These are phyloP conservation scores for Sinopyrophorus schimmeli DNA, from an alignment of 2,888 invertebrate genomes.

Conservation along the genomic window DNA sequence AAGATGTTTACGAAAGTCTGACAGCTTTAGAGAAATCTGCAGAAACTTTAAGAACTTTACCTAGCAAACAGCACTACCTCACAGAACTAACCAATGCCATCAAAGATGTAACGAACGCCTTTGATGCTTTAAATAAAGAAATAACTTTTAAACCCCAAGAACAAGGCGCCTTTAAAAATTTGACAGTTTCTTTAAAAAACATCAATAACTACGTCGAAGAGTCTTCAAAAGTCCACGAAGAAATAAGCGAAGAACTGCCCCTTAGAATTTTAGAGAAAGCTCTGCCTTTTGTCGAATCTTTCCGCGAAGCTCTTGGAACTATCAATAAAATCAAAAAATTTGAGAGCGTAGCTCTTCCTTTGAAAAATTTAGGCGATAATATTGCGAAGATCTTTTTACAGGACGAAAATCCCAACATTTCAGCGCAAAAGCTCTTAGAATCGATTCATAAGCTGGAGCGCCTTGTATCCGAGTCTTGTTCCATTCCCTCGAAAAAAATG, in stretches of 20 bases:
- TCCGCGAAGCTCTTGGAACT: constrained; percentile 7
- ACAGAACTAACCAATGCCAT: constrained; percentile 14
- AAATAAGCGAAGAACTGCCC: constrained; percentile 23
- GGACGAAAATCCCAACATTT: too few relatives aligned
- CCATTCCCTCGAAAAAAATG: too few relatives aligned
- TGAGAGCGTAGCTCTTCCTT: constrained; percentile 1
- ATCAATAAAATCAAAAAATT: constrained; percentile 10
- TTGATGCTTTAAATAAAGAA: constrained; percentile 9
- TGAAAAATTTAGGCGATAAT: constrained; percentile 14
- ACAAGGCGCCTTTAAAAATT: constrained; percentile 13
- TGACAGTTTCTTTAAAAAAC: constrained; percentile 7
- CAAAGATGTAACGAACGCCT: background rate
- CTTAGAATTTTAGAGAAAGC: constrained; percentile 21
- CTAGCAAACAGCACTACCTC: constrained; percentile 13
- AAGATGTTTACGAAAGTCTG: constrained; percentile 38
- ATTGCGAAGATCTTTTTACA: constrained; percentile 17
- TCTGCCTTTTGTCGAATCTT: constrained; percentile 17
- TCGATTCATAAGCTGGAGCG: too few relatives aligned
- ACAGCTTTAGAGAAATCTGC: constrained; percentile 42
- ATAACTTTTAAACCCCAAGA: constrained; percentile 13
- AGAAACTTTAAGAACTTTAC: constrained; percentile 41
- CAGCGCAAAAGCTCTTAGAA: too few relatives aligned
- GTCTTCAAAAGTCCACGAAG: constrained; percentile 27
- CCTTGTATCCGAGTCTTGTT: too few relatives aligned
- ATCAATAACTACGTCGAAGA: constrained; percentile 20